Conservation (phyloP, 2,888 invertebrate genomes). For the Andrena camellia region DNA sequence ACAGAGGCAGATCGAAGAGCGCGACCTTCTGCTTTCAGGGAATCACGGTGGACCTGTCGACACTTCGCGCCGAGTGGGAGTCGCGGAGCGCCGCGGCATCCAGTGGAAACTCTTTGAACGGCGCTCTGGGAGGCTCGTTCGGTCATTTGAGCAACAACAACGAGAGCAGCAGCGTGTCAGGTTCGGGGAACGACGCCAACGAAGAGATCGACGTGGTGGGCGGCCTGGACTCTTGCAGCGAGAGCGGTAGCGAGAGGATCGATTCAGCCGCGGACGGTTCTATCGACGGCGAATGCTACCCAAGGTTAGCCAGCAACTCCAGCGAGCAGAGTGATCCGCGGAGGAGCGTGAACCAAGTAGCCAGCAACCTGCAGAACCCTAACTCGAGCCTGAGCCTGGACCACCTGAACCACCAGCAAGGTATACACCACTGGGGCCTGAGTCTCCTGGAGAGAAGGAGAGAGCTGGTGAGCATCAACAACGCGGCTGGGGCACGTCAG, state of each 20-base stretch:
- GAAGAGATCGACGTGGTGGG: conserved; percentile 93
- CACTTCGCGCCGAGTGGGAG: conserved; percentile 94
- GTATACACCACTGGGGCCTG: conserved; percentile 82
- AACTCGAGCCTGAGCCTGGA: conserved; percentile 75
- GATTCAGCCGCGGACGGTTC: conserved; percentile 86
- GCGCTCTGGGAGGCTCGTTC: conserved; percentile 77
- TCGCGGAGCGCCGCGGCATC: conserved; percentile 88
- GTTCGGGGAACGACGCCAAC: conserved; percentile 84
- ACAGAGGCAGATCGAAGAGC: neutral
- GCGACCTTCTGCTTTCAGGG: conserved; percentile 85
- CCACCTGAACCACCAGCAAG: conserved; percentile 81
- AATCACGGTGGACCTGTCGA: conserved; percentile 94
- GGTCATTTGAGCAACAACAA: conserved; percentile 80
- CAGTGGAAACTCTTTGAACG: conserved; percentile 84
- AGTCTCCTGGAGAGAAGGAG: conserved; percentile 86
- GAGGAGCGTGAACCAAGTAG: conserved; percentile 58
- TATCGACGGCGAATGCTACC: conserved; percentile 87
- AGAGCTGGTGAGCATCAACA: conserved; percentile 81
- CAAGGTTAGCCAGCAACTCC: conserved; percentile 82
- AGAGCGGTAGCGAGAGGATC: conserved; percentile 87
- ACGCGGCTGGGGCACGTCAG: conserved; percentile 67
- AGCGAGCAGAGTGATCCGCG: conserved; percentile 82
- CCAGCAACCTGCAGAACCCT: conserved; percentile 70
- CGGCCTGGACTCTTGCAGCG: conserved; percentile 90
- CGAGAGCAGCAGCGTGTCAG: conserved; percentile 83